phyloP scores from a whole-genome alignment of 2,113 vertebrate genomes.

The Catagonus wagneri region DNA sequence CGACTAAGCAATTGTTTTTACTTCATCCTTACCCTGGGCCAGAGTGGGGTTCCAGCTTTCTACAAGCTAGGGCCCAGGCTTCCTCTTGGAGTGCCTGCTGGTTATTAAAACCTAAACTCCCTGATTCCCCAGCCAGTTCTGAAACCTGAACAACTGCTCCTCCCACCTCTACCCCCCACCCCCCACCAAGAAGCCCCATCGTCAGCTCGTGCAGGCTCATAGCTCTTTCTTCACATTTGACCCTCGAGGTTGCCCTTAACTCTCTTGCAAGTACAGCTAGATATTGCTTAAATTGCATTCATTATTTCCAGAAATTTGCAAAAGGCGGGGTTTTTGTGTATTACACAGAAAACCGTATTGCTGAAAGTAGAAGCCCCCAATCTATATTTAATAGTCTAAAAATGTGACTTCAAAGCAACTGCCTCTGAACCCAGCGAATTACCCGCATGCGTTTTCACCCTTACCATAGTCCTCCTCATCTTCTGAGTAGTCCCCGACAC shows the following conservation, averaged over 20 bases:
- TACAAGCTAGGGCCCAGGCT: background rate
- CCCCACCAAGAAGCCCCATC: background rate
- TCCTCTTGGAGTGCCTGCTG: background rate
- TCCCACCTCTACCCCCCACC: rapidly evolving
- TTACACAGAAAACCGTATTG: background rate
- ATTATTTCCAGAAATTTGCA: background rate
- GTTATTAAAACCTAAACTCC: background rate
- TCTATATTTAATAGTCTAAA: background rate
- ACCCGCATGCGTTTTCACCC: background rate
- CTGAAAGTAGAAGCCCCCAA: background rate
- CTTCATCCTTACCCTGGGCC: background rate
- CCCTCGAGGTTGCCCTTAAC: background rate
- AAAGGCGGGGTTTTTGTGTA: background rate
- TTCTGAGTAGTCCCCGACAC: background rate
- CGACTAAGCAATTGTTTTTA: background rate
- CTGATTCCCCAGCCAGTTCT: background rate
- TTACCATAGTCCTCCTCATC: background rate
- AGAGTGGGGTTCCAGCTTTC: background rate
- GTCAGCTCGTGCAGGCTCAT: background rate
- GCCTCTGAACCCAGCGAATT: background rate
- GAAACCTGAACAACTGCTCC: background rate
- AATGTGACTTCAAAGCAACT: background rate
- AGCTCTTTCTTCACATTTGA: background rate
- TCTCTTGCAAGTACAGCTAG: background rate
- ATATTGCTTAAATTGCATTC: background rate